phyloP scores from a whole-genome alignment of 2,113 vertebrate species.

The Hemicordylus capensis region DNA sequence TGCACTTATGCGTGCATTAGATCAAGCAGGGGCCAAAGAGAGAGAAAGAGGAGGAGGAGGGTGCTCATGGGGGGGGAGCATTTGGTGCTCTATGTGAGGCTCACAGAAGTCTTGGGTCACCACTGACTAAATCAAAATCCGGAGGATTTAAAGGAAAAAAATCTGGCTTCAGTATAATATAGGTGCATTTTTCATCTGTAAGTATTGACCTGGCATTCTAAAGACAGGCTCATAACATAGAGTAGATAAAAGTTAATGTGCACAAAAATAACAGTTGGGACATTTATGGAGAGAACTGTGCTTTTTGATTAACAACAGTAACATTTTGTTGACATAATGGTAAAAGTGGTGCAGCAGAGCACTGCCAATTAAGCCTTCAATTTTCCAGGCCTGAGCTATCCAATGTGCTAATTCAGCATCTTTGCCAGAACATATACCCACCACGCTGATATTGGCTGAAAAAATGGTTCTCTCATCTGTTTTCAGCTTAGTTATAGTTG shows the following conservation, averaged over 20 bases:
- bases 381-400: slow-evolving; percentile 20
- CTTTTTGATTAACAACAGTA: not conserved
- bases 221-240: not conserved
- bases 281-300: not conserved
- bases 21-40: no score
- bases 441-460: not conserved
- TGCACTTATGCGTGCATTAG: no score
- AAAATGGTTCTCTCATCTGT: not conserved
- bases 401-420: not conserved
- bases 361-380: accelerated
- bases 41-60: no score
- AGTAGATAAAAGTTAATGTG: not conserved
- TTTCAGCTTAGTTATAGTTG: not conserved
- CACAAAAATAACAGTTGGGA: slow-evolving; percentile 7
- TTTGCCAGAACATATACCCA: slow-evolving; percentile 32
- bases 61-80: no score
- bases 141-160: slow-evolving; percentile 5
- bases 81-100: no score
- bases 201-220: not conserved
- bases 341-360: not conserved
- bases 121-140: slow-evolving; percentile 16
- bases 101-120: no score
- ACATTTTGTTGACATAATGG: slow-evolving; percentile 9
- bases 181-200: slow-evolving; percentile 25
- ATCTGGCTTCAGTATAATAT: slow-evolving; percentile 13